Evolutionary conservation across 2,888 invertebrate genomes (phyloP).

Genomic region (Troglohyphantes excavatus): DNA sequence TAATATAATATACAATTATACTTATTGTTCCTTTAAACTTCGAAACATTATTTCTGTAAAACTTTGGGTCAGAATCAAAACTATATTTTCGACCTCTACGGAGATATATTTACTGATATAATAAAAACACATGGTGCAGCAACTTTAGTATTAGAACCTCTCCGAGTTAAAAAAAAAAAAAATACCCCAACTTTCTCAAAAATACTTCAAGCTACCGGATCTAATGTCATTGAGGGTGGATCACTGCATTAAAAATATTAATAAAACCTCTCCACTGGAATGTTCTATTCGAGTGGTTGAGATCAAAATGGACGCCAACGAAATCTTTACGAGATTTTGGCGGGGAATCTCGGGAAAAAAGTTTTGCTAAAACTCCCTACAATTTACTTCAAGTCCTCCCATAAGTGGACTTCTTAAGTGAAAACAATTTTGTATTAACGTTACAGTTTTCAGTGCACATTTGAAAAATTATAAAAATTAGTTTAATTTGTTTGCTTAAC

Average conservation of each 20-base stretch:
- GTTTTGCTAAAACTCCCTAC: background rate
- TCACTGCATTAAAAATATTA: slow-evolving; percentile 14
- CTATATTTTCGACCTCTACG: too few relatives aligned
- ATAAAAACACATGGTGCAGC: background rate
- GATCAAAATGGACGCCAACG: background rate
- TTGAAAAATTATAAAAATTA: too few relatives aligned
- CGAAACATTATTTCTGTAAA: too few relatives aligned
- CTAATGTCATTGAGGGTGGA: background rate
- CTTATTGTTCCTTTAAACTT: too few relatives aligned
- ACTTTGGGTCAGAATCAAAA: too few relatives aligned
- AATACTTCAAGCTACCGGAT: background rate
- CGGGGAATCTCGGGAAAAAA: slow-evolving; percentile 15
- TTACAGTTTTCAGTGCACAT: too few relatives aligned
- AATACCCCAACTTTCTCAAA: background rate
- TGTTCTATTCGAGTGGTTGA: background rate
- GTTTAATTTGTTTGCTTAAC: too few relatives aligned
- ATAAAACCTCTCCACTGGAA: slow-evolving; percentile 12
- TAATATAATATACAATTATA: too few relatives aligned
- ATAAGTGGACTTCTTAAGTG: too few relatives aligned
- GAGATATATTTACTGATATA: too few relatives aligned
- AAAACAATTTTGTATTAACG: too few relatives aligned
- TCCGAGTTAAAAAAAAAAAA: background rate
- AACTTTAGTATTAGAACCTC: background rate
- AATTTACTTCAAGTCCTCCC: background rate
- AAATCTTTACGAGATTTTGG: slow-evolving; percentile 2